phyloP scores from a whole-genome alignment of 64 coral and sea anemone species.

The Montipora cactus region DNA sequence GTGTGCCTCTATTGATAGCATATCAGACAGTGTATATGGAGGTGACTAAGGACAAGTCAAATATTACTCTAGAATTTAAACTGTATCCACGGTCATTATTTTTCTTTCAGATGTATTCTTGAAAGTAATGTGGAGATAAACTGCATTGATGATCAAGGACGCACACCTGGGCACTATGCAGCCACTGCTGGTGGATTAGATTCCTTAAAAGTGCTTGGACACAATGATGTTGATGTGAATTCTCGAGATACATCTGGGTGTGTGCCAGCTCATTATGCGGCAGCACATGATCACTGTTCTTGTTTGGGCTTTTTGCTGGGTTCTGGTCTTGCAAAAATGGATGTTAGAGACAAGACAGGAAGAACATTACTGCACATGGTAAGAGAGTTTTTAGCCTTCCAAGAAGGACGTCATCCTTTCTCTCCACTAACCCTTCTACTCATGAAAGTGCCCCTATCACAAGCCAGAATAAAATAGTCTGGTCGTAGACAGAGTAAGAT shows the following conservation, averaged over 20 bases:
- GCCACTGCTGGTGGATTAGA: slow-evolving; percentile 74
- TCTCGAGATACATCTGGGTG: slow-evolving; percentile 77
- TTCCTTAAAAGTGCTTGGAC: slow-evolving; percentile 80
- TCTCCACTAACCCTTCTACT: neutral
- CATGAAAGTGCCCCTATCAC: no score
- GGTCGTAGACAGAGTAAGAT: no score
- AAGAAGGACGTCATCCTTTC: neutral
- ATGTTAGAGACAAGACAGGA: slow-evolving; percentile 79
- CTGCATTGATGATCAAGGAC: slow-evolving; percentile 73
- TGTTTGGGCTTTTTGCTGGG: slow-evolving; percentile 83
- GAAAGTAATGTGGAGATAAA: slow-evolving; percentile 77
- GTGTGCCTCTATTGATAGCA: no score
- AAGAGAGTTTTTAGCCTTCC: neutral
- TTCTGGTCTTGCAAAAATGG: slow-evolving; percentile 77
- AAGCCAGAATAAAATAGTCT: no score
- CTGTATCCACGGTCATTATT: neutral
- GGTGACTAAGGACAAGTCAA: neutral
- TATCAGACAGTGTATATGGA: no score
- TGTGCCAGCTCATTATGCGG: slow-evolving; percentile 83
- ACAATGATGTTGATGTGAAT: slow-evolving; percentile 90
- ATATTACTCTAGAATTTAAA: neutral
- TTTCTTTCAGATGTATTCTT: slow-evolving; percentile 74
- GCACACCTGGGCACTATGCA: slow-evolving; percentile 84
- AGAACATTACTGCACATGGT: slow-evolving; percentile 88
- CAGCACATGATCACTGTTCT: slow-evolving; percentile 71